Evolutionary conservation across 2,888 invertebrate species (phyloP).

Genomic region (Hirtodrosophila trivittata): DNA sequence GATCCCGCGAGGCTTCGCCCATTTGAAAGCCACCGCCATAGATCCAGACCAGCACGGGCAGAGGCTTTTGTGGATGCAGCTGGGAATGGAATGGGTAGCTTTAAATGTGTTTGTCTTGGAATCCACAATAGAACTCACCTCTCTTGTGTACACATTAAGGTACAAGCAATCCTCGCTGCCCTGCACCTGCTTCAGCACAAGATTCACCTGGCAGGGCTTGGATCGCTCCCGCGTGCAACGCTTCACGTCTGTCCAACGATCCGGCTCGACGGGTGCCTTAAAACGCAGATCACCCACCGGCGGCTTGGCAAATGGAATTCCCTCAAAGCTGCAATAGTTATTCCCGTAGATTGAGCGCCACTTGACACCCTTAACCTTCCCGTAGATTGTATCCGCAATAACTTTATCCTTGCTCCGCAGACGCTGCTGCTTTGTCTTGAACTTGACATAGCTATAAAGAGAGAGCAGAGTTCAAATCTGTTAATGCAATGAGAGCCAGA

Average conservation of each 20-base stretch:
- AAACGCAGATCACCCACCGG: conserved; percentile 81
- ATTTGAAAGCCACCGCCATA: conserved; percentile 85
- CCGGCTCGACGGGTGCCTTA: conserved; percentile 84
- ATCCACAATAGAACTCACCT: conserved; percentile 59
- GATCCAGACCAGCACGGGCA: conserved; percentile 85
- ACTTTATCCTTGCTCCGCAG: conserved; percentile 81
- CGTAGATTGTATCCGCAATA: conserved; percentile 80
- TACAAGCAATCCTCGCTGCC: conserved; percentile 86
- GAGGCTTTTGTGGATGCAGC: conserved; percentile 76
- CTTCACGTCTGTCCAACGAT: conserved; percentile 83
- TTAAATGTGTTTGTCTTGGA: not conserved
- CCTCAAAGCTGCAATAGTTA: conserved; percentile 82
- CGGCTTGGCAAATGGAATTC: conserved; percentile 83
- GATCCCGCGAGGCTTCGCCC: conserved; percentile 83
- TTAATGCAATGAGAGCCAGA: conserved; percentile 18
- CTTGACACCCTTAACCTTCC: conserved; percentile 82
- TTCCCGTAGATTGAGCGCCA: conserved; percentile 81
- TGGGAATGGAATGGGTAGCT: conserved; percentile 27
- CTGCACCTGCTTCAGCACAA: conserved; percentile 81
- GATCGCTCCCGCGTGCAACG: conserved; percentile 83
- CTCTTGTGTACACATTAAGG: conserved; percentile 84
- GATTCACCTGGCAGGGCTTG: conserved; percentile 82
- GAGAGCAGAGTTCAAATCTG: not conserved
- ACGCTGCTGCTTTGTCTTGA: conserved; percentile 81
- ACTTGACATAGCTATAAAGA: conserved; percentile 80